These are phyloP conservation scores for Nycticorax nycticorax DNA, from an alignment of 2,113 vertebrate species.

Conservation along the genomic window DNA sequence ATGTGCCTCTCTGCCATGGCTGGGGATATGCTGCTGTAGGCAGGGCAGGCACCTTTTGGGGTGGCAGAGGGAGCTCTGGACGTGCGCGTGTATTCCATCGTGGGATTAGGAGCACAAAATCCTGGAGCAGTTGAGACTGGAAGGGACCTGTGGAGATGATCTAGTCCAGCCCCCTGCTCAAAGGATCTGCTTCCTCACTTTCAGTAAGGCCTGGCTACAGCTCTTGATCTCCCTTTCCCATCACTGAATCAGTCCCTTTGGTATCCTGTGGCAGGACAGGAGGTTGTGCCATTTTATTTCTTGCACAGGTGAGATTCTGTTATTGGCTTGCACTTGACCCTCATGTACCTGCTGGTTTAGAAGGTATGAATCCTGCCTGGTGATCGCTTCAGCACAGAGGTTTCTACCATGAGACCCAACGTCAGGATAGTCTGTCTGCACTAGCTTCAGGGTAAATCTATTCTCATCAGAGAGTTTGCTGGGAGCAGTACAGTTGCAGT, in stretches of 20 bases:
- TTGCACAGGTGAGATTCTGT: not conserved
- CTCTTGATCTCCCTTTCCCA: not conserved
- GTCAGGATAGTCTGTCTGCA: not conserved
- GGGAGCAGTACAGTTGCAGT: not conserved
- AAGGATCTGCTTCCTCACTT: not conserved
- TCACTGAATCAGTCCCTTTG: not conserved
- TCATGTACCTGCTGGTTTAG: not conserved
- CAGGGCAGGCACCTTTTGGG: not conserved
- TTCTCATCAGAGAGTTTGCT: not conserved
- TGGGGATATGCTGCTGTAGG: not conserved
- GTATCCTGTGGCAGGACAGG: not conserved
- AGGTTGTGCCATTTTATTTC: not conserved
- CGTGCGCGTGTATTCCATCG: fast-evolving
- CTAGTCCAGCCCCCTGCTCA: not conserved
- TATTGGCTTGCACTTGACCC: not conserved
- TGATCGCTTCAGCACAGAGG: not conserved
- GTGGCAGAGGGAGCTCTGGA: not conserved
- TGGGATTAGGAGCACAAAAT: not conserved
- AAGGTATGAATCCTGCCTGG: not conserved
- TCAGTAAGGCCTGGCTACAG: not conserved
- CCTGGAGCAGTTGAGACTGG: not conserved
- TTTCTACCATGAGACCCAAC: not conserved
- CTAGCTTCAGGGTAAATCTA: not conserved
- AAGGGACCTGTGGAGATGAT: not conserved
- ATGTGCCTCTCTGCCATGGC: not conserved